A percentile compares a stretch with the other conserved stretches of the same genome.
Conservation (phyloP, 23 tunicate genomes). For the Aplidium turbinatum region DNA sequence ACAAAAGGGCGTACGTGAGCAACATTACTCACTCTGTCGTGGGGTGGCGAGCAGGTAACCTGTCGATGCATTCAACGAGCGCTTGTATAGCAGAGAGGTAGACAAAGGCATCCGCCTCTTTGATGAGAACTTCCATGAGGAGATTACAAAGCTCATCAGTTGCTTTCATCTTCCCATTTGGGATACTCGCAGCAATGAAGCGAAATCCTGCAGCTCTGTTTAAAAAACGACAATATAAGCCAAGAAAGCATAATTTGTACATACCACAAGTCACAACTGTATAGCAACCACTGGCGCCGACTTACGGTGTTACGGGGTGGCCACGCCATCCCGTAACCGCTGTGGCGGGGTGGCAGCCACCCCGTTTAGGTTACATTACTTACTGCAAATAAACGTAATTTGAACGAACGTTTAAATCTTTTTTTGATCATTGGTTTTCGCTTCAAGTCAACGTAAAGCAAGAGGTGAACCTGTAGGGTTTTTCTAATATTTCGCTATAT, state of each 20-base stretch:
- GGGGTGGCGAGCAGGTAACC: not conserved
- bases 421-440: no score
- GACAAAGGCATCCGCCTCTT: slow-evolving; percentile 56
- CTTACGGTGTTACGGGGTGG: no score
- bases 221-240: not conserved
- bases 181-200: slow-evolving; percentile 29
- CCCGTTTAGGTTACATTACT: no score
- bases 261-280: not conserved
- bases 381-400: no score
- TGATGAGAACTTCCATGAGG: slow-evolving; percentile 39
- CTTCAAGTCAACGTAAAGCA: no score
- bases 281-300: no score
- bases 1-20: no score
- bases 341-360: no score
- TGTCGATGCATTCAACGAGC: slow-evolving; percentile 23
- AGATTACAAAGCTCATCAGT: slow-evolving; percentile 8
- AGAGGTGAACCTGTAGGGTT: no score
- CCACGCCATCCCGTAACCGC: no score
- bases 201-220: slow-evolving; percentile 62
- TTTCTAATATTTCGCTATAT: no score
- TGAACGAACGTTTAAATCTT: no score
- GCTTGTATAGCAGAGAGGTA: slow-evolving; percentile 67
- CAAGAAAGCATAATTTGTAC: not conserved
- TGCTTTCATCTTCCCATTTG: slow-evolving; percentile 3
- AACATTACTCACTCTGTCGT: not conserved